Percentiles rank a stretch among this genome's conserved stretches.
Conservation (phyloP, 2,113 vertebrate genomes). For the Oreocharis arfaki region DNA sequence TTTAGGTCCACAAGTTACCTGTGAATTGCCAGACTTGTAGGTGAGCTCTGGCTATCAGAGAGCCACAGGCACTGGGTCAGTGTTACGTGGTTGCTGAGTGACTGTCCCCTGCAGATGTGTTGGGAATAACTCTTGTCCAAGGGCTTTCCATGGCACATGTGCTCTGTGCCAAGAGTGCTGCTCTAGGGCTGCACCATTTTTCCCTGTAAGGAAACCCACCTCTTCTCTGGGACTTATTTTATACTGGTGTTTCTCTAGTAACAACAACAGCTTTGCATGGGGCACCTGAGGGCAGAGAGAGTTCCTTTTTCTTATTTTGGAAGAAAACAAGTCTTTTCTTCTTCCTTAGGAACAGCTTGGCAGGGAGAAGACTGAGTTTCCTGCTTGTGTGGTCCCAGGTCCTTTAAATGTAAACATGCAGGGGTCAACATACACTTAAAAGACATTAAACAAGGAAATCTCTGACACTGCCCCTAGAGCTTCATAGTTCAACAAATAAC, state of each 20-base stretch:
- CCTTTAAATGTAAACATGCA: neutral
- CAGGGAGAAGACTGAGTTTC: neutral
- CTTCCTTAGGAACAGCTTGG: neutral
- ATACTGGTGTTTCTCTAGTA: neutral
- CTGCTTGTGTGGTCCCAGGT: neutral
- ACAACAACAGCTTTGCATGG: neutral
- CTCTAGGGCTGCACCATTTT: neutral
- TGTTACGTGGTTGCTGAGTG: neutral
- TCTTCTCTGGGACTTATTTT: neutral
- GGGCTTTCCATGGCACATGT: neutral
- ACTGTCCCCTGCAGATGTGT: neutral
- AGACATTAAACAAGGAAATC: neutral
- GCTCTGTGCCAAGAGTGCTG: neutral
- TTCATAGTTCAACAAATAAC: neutral
- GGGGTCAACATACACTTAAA: neutral
- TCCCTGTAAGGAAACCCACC: neutral
- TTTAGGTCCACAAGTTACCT: neutral
- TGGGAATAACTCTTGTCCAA: neutral
- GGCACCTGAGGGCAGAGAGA: neutral
- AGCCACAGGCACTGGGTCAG: neutral
- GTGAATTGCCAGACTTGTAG: neutral
- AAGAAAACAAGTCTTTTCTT: neutral
- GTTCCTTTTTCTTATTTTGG: neutral
- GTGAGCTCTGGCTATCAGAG: neutral
- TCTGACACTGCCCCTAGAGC: neutral